Conservation (phyloP, 2,113 vertebrate genomes). For the Camarhynchus parvulus region DNA sequence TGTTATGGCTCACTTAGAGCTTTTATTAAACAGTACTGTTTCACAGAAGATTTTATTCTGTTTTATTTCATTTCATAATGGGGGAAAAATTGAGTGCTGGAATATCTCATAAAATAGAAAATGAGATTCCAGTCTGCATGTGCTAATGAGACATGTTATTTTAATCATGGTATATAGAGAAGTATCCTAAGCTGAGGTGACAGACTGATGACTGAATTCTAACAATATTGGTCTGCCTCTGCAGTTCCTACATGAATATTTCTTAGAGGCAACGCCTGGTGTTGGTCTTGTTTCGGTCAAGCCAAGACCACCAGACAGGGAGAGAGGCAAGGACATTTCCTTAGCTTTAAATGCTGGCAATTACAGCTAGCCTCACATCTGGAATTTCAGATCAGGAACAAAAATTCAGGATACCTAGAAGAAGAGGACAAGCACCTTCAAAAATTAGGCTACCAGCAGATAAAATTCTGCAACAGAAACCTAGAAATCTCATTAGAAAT, state of each 20-base stretch:
- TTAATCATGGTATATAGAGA: background rate
- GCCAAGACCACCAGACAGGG: background rate
- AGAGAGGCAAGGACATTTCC: background rate
- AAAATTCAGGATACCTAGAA: background rate
- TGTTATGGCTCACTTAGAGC: background rate
- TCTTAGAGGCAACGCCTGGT: background rate
- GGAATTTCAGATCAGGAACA: background rate
- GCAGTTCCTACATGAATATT: background rate
- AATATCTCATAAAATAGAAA: background rate
- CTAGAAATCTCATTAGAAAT: slow-evolving; percentile 59
- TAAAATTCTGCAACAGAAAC: background rate
- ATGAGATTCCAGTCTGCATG: background rate
- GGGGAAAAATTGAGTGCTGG: background rate
- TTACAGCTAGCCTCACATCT: background rate
- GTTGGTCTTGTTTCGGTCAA: background rate
- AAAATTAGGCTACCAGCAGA: background rate
- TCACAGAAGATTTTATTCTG: background rate
- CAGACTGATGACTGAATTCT: background rate
- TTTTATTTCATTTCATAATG: background rate
- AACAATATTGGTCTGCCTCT: background rate
- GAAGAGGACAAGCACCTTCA: background rate
- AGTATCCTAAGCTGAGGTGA: background rate
- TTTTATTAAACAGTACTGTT: background rate
- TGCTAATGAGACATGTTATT: slow-evolving; percentile 23
- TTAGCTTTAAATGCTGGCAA: background rate